Evolutionary conservation across 2,888 invertebrate species (phyloP).

Genomic region (Megalurothrips usitatus): DNA sequence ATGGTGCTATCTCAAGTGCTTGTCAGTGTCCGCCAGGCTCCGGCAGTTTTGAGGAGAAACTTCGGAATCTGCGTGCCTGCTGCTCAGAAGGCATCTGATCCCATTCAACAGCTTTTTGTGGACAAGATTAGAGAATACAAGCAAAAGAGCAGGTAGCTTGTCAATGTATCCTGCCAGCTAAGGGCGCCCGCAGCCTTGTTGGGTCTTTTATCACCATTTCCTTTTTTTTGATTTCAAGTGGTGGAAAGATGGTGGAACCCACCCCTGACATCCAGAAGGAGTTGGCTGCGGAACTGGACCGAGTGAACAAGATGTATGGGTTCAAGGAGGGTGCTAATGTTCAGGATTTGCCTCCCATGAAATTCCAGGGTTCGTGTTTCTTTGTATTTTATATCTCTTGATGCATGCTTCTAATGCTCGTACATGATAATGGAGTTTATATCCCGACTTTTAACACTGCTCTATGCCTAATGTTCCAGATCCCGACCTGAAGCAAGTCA

Average conservation of each 20-base stretch:
- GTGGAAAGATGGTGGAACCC: conserved; percentile 77
- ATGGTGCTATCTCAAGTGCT: conserved; percentile 7
- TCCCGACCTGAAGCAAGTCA: not conserved
- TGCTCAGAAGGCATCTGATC: conserved; percentile 70
- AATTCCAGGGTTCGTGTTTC: conserved; percentile 57
- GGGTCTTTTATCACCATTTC: not conserved
- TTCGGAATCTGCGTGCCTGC: conserved; percentile 66
- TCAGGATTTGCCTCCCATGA: conserved; percentile 83
- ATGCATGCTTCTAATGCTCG: not conserved
- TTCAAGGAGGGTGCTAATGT: conserved; percentile 75
- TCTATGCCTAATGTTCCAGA: not conserved
- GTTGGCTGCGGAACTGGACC: conserved; percentile 71
- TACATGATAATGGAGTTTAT: not conserved
- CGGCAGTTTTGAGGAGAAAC: conserved; percentile 52
- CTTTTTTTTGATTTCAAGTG: conserved; percentile 51
- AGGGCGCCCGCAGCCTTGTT: not conserved
- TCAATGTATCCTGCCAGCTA: not conserved
- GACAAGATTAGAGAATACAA: conserved; percentile 90
- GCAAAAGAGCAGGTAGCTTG: conserved; percentile 72
- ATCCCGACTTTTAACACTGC: not conserved
- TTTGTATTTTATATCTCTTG: not conserved
- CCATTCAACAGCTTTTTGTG: conserved; percentile 88
- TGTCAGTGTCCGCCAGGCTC: conserved; percentile 2
- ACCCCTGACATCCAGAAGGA: conserved; percentile 71
- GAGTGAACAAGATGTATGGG: conserved; percentile 70